Evolutionary conservation across 2,888 invertebrate genomes (phyloP).

Genomic region (Standfussiana lucernea): DNA sequence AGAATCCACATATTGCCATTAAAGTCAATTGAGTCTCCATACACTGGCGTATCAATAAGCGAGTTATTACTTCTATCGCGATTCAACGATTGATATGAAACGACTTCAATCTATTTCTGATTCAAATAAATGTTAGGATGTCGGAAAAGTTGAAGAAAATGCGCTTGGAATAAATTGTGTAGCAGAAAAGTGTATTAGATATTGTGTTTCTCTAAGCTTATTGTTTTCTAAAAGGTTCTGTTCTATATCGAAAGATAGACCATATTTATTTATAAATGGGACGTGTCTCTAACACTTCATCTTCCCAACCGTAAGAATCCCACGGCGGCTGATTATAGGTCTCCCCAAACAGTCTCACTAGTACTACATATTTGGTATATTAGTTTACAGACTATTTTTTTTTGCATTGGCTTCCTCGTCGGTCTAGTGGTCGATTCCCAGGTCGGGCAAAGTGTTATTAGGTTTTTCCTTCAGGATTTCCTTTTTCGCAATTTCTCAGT

Average conservation of each 20-base stretch:
- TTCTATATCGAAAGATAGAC: background rate
- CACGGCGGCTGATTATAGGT: background rate
- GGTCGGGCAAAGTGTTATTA: too few relatives aligned
- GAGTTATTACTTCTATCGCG: constrained; percentile 24
- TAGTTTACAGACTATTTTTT: background rate
- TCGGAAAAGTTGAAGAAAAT: background rate
- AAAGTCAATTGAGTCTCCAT: constrained; percentile 28
- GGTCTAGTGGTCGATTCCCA: too few relatives aligned
- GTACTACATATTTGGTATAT: background rate
- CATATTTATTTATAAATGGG: background rate
- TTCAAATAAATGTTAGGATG: constrained; percentile 11
- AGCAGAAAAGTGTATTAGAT: background rate
- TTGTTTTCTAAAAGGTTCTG: background rate
- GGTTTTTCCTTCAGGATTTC: too few relatives aligned
- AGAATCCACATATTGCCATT: constrained; percentile 18
- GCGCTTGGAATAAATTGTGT: background rate
- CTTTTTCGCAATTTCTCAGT: too few relatives aligned
- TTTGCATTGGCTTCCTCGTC: too few relatives aligned
- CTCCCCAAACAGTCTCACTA: background rate
- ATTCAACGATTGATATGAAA: constrained; percentile 22
- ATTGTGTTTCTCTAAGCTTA: background rate
- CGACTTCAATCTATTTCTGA: constrained; percentile 19
- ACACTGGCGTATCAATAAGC: background rate
- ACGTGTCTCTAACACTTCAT: background rate
- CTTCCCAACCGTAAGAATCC: background rate